Base-by-base conservation (phyloP, 2,797 vertebrate genomes). In the Poeciliopsis turneri region DNA sequence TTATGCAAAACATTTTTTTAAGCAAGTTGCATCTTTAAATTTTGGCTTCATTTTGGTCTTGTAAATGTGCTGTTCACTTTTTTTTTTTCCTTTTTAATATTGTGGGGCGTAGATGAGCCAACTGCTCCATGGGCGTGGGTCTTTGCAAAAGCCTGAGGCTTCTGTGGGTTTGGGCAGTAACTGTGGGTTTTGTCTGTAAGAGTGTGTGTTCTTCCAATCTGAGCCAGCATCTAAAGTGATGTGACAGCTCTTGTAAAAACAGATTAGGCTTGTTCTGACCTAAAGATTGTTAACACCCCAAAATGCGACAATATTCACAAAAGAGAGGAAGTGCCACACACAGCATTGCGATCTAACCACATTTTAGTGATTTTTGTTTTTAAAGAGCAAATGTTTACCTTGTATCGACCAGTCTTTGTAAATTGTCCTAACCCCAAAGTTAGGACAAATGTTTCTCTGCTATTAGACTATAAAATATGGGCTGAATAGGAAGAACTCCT, bases 131-230 rank as follows among this genome's bases (percentile, higher is more conserved):
- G 74, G 33, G 83, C 69, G 89, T 84, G 55, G 74, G 78, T 61
- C 76, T 90, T 84, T 90, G 86, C 90, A 92, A 90, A 85, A 91
- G 91, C 90, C 82, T 41, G 78, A 80, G 88, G 84, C 80, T 82
- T 85, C 71, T 85, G 80, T 18, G 82, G 82, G 83, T 89, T 84
- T 88, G 84, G 66, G 72, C 59, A 82, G 59, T n/a, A 70, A 77
- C n/a, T 68, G 49, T 73, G 0, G 33, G n/a, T 64, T 61, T 36
- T 33, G 46, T 39, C 69, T 61, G 51, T 16, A 75, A 71, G 39
- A 43, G 39, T 3, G 66, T n/a, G 88, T 89, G 86, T 84, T 69
- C 82, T 85, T 70, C 75, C 70, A 45, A 90, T 90, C 80, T 86
- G 87, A 91, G 81, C 88, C 83, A 84, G 80, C 77, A 82, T 87